Conservation (phyloP, 2,797 vertebrate genomes). For the Amphiprion clarkii region DNA sequence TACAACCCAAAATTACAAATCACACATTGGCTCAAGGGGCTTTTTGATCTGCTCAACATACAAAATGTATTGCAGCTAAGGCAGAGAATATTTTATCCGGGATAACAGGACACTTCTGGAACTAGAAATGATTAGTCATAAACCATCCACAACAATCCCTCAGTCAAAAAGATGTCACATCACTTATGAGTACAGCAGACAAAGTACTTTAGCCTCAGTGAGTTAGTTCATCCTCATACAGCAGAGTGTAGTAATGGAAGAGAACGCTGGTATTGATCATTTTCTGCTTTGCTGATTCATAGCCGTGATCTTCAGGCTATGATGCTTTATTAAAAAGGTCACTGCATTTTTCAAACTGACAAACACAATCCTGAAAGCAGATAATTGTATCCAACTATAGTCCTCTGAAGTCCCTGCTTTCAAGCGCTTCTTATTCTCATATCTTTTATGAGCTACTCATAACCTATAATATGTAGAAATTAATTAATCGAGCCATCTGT, state of each 20-base stretch:
- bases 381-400: slow-evolving; percentile 1
- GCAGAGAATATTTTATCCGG: background rate
- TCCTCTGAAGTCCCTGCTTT: background rate
- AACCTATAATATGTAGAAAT: background rate
- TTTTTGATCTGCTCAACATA: background rate
- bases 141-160: background rate
- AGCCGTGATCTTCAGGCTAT: background rate
- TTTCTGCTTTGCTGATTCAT: slow-evolving; percentile 27
- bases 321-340: slow-evolving; percentile 45
- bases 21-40: too few species aligned
- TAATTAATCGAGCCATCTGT: background rate
- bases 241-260: slow-evolving; percentile 1
- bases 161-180: background rate
- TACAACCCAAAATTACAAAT: too few species aligned
- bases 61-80: background rate
- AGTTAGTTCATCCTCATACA: slow-evolving; percentile 1
- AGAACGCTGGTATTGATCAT: slow-evolving; percentile 15
- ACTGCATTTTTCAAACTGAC: slow-evolving; percentile 32
- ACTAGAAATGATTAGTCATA: background rate
- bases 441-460: background rate
- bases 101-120: background rate
- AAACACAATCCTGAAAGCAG: slow-evolving; percentile 17
- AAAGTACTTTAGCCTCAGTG: background rate
- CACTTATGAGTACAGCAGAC: background rate
- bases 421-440: background rate